phyloP scores from a whole-genome alignment of 2,797 vertebrate species.

The Mallotus villosus region DNA sequence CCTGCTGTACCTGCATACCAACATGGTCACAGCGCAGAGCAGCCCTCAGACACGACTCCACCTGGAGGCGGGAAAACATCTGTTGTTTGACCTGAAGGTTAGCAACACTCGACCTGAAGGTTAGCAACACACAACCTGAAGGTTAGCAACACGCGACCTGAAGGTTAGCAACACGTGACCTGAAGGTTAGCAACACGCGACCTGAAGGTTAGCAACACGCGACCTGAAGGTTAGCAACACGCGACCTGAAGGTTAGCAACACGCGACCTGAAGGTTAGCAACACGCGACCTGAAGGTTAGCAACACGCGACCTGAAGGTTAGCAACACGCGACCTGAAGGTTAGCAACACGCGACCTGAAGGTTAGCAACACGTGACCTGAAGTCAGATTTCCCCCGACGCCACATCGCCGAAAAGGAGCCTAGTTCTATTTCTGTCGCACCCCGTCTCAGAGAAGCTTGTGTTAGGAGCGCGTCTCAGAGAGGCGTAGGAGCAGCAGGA shows the following conservation, averaged over 20 bases:
- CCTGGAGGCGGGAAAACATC: conserved; percentile 56
- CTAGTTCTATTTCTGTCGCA: conserved; percentile 5
- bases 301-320: neutral
- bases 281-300: neutral
- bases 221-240: neutral
- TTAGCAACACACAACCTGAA: no score
- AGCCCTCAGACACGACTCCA: conserved; percentile 52
- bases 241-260: neutral
- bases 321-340: no score
- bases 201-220: neutral
- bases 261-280: neutral
- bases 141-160: neutral
- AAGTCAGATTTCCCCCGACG: no score
- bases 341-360: conserved; percentile 45
- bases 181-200: neutral
- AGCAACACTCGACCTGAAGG: no score
- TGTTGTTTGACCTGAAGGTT: conserved; percentile 60
- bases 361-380: conserved; percentile 17
- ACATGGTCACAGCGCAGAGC: conserved; percentile 39
- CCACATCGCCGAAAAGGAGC: conserved; percentile 45
- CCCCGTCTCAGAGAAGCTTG: no score
- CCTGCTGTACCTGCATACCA: conserved; percentile 66
- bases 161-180: neutral
- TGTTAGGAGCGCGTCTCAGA: neutral
- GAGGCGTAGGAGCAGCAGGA: conserved; percentile 29